Evolutionary conservation across 2,113 vertebrate genomes (phyloP).

Genomic region (Atlantisia rogersi): DNA sequence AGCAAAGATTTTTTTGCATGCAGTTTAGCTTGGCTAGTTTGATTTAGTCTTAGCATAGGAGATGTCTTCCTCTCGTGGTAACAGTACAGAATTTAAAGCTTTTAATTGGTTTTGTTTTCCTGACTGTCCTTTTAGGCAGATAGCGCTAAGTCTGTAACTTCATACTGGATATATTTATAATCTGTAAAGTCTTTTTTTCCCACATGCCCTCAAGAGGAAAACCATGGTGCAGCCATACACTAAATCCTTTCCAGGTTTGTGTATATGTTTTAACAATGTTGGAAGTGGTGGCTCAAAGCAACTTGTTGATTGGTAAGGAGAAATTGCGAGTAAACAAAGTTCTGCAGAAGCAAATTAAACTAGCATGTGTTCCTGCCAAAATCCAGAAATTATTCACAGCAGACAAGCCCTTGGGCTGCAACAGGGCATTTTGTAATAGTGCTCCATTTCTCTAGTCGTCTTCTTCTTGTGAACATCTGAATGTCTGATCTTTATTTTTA

Average conservation of each 20-base stretch:
- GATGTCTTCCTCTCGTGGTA: neutral
- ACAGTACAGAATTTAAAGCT: neutral
- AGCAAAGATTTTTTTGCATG: neutral
- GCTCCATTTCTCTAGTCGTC: neutral
- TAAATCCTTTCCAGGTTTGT: neutral
- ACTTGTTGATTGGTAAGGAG: neutral
- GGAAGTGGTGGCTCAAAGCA: neutral
- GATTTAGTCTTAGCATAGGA: neutral
- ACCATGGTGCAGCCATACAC: neutral
- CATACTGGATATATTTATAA: neutral
- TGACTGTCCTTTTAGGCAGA: neutral
- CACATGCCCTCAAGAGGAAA: neutral
- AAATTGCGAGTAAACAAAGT: neutral
- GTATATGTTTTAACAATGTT: neutral
- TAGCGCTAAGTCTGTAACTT: neutral
- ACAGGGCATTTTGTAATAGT: neutral
- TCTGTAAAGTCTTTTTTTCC: neutral
- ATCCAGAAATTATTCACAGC: neutral
- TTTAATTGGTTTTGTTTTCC: neutral
- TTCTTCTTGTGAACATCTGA: neutral
- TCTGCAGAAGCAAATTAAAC: slow-evolving; percentile 23
- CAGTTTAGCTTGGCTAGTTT: neutral
- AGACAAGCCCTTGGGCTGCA: neutral
- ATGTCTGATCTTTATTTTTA: neutral
- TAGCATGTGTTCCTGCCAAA: neutral